Evolutionary conservation across 2,797 vertebrate species (phyloP), one percentile per base, ranked within the genome.

Genomic region (Columba guinea): DNA sequence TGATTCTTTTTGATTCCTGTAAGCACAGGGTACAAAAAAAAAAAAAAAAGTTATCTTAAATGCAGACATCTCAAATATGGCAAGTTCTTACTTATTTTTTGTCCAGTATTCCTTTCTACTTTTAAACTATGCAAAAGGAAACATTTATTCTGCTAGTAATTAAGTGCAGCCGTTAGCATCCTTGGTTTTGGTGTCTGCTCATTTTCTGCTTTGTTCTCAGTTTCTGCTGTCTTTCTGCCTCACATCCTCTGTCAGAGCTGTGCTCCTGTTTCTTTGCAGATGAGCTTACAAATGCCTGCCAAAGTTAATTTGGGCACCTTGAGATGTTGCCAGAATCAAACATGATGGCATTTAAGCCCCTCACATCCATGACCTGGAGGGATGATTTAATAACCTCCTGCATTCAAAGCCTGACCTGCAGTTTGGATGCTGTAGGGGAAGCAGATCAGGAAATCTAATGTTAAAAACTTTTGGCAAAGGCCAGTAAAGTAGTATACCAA

Each of bases 301-400:
- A 76, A n/a, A 84, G 67, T 88, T 59, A 60, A 94, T 80, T 2
- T 24, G 37, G 77, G 49, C 37, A 53, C n/a, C 52, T 55, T 44
- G 46, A 89, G 13, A 85, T 75, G 16, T 13, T 56, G 49, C 58
- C 70, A 27, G 68, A 95, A 95, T 75, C 58, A 82, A 84, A 56
- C 1, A 3, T 56, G 62, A 93, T 10, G 78, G 59, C 87, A 94
- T 49, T 92, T 74, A 87, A 93, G 71, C 48, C 18, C 14, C 21
- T 4, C 1, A 20, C 9, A 30, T 41, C 30, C n/a, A 51, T 60
- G 39, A 79, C 69, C 58, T 39, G 49, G 32, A 85, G 27, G 24
- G 49, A 90, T 80, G 83, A 89, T 92, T 88, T 94, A 87, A 89
- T 34, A 87, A 84, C 49, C 34, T 84, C 39, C 81, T 69, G 28